Evolutionary conservation across 2,113 vertebrate genomes (phyloP).

Genomic region (Bostrychus sinensis): DNA sequence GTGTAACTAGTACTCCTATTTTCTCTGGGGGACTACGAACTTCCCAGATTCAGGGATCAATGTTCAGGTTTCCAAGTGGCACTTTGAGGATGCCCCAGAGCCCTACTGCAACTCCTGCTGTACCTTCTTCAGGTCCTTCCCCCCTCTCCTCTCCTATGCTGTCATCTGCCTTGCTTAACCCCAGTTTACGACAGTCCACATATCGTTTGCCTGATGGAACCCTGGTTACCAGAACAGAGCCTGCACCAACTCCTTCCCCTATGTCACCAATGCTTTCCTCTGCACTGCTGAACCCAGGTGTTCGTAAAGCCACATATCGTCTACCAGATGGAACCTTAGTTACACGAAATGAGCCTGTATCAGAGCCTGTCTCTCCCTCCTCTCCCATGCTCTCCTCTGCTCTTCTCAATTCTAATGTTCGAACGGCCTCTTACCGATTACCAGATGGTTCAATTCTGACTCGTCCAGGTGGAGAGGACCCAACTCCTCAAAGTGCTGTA

Average conservation of each 20-base stretch:
- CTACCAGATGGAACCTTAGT: conserved; percentile 59
- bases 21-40: conserved; percentile 55
- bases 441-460: conserved; percentile 63
- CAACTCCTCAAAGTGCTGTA: conserved; percentile 30
- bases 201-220: conserved; percentile 69
- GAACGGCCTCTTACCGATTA: conserved; percentile 60
- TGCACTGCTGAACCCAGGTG: conserved; percentile 50
- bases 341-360: conserved; percentile 43
- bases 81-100: conserved; percentile 57
- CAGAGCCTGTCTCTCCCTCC: conserved; percentile 26
- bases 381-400: conserved; percentile 65
- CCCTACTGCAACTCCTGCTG: conserved; percentile 32
- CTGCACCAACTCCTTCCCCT: conserved; percentile 30
- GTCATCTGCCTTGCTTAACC: conserved; percentile 65
- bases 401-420: conserved; percentile 62
- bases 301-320: conserved; percentile 53
- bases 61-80: conserved; percentile 68
- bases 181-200: conserved; percentile 57
- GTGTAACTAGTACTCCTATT: conserved; percentile 43
- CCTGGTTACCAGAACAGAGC: conserved; percentile 54
- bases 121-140: conserved; percentile 25
- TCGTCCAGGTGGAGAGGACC: conserved; percentile 26
- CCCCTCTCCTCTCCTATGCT: conserved; percentile 54
- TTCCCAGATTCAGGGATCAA: conserved; percentile 65
- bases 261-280: conserved; percentile 62